phyloP scores from a whole-genome alignment of 2,113 vertebrate genomes.

The Oryzias celebensis region DNA sequence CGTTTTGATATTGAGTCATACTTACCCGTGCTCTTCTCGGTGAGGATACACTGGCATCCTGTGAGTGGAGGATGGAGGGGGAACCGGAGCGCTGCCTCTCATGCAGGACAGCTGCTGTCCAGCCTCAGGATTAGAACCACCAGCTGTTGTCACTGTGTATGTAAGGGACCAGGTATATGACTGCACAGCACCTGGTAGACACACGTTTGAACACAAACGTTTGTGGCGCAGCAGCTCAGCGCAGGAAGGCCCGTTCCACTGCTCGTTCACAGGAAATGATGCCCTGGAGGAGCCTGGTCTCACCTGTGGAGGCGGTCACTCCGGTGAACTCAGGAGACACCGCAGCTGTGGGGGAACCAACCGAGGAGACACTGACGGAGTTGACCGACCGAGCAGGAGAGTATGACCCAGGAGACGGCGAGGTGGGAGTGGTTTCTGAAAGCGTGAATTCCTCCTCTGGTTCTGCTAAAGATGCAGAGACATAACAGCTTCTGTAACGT shows the following conservation, averaged over 20 bases:
- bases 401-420: constrained; percentile 86
- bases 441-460: constrained; percentile 83
- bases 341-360: constrained; percentile 84
- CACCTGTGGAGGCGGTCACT: constrained; percentile 87
- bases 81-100: constrained; percentile 85
- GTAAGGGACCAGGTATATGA: constrained; percentile 99
- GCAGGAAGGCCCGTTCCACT: constrained; percentile 15
- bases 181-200: constrained; percentile 92
- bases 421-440: constrained; percentile 83
- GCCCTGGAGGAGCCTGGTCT: constrained; percentile 28
- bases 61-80: constrained; percentile 85
- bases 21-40: constrained; percentile 94
- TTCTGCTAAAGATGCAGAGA: constrained; percentile 74
- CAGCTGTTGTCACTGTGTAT: constrained; percentile 98
- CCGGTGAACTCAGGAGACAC: constrained; percentile 89
- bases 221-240: constrained; percentile 52
- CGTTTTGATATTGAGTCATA: neutral
- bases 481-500: neutral
- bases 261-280: neutral
- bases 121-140: constrained; percentile 85
- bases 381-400: constrained; percentile 91
- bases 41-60: constrained; percentile 93
- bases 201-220: constrained; percentile 72
- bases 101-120: constrained; percentile 92
- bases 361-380: constrained; percentile 83